A percentile compares a stretch with the other conserved stretches of the same genome.
Evolutionary conservation across 2,888 invertebrate genomes (phyloP).

Genomic region (Cephus pulcher): DNA sequence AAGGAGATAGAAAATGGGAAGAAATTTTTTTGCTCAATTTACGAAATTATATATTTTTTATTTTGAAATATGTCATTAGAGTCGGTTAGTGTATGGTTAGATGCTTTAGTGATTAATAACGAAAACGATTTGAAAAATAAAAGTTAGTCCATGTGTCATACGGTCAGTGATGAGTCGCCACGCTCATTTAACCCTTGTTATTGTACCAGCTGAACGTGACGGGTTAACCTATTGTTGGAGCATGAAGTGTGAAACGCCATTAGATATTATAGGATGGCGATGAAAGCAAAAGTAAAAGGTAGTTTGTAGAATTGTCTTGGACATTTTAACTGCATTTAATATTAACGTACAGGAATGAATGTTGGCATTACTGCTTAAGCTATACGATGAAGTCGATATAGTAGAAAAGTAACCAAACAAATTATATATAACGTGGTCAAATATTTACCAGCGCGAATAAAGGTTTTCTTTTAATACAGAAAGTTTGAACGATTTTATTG

Average conservation of each 20-base stretch:
- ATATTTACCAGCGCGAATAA: no score
- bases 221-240: not conserved
- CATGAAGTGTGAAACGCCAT: not conserved
- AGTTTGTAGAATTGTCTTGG: not conserved
- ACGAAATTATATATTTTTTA: not conserved
- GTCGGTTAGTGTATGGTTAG: not conserved
- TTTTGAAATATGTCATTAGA: not conserved
- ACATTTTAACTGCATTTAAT: no score
- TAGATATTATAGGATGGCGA: not conserved
- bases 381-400: no score
- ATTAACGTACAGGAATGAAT: no score
- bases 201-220: not conserved
- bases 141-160: not conserved
- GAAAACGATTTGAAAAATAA: not conserved
- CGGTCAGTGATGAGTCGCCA: not conserved
- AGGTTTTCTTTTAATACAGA: no score
- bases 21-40: not conserved
- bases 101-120: not conserved
- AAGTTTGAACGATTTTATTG: no score
- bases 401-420: no score
- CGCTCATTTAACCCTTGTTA: not conserved
- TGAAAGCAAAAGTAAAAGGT: not conserved
- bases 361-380: no score
- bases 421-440: no score
- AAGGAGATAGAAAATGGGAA: not conserved